Conservation (phyloP, 1,140 invertebrate species). For the Gyrodactylus bullatarudis region DNA sequence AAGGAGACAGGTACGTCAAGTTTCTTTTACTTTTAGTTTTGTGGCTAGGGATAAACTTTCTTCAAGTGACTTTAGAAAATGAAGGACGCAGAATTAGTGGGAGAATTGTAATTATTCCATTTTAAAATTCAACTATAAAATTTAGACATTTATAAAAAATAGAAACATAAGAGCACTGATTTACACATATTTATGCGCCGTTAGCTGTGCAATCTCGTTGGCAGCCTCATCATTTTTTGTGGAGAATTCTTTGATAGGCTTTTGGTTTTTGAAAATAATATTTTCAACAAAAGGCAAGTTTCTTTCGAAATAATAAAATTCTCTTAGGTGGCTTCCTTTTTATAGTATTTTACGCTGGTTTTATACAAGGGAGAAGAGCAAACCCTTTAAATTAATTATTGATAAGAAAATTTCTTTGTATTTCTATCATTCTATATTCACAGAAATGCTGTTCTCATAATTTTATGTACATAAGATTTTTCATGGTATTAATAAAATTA, state of each 20-base stretch:
- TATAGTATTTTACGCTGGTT: not conserved
- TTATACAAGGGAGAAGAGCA: not conserved
- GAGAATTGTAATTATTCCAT: no score
- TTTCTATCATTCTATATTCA: no score
- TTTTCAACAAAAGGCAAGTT: not conserved
- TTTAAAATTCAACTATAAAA: no score
- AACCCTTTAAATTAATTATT: no score
- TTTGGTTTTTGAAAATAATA: not conserved
- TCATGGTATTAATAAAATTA: no score
- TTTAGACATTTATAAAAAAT: no score
- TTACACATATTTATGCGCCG: no score
- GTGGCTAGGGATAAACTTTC: not conserved
- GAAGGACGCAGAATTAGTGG: not conserved
- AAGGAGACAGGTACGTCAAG: not conserved
- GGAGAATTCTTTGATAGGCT: not conserved
- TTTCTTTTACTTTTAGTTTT: not conserved
- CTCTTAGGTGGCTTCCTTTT: not conserved
- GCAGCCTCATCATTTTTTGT: not conserved
- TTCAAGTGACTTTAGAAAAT: not conserved
- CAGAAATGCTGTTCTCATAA: no score
- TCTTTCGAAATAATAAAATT: not conserved
- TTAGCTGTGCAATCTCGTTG: not conserved
- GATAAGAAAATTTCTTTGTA: no score
- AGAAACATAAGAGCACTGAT: no score
- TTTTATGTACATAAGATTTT: no score